These are phyloP conservation scores for Odontocerum albicorne DNA, from an alignment of 2,888 invertebrate species.

Conservation along the genomic window DNA sequence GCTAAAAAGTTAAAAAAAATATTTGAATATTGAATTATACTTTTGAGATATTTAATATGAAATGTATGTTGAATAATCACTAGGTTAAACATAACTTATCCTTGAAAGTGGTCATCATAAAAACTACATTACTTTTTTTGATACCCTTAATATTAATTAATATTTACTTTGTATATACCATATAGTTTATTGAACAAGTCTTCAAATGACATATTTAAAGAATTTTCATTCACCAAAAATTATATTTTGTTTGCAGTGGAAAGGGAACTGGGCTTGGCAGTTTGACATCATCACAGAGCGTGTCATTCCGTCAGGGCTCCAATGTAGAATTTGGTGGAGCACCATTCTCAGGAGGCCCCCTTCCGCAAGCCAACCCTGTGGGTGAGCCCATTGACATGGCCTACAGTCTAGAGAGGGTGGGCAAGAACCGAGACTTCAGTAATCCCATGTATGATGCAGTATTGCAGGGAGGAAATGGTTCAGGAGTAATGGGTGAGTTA, in stretches of 20 bases:
- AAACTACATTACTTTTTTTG: too few species aligned
- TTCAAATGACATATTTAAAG: too few species aligned
- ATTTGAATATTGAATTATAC: background rate
- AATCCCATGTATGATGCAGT: constrained; percentile 98
- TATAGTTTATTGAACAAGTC: too few species aligned
- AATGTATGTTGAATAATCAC: too few species aligned
- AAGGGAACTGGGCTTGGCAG: constrained; percentile 79
- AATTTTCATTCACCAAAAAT: too few species aligned
- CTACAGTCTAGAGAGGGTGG: constrained; percentile 76
- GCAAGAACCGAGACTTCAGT: constrained; percentile 88
- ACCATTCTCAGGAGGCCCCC: constrained; percentile 44
- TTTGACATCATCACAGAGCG: constrained; percentile 84
- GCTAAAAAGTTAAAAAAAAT: too few species aligned
- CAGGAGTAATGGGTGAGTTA: constrained; percentile 46
- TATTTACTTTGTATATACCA: too few species aligned
- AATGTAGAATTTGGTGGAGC: constrained; percentile 84
- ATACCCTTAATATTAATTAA: too few species aligned
- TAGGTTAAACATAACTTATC: too few species aligned
- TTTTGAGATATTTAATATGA: too few species aligned
- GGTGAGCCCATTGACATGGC: constrained; percentile 72
- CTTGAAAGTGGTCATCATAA: too few species aligned
- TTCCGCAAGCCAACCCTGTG: constrained; percentile 40
- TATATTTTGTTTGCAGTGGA: constrained; percentile 58
- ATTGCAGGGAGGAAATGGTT: constrained; percentile 66
- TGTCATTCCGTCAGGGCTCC: constrained; percentile 90